Percentiles rank a stretch among this genome's conserved stretches.
Conservation (phyloP, 2,888 invertebrate species). For the Hypena proboscidalis region DNA sequence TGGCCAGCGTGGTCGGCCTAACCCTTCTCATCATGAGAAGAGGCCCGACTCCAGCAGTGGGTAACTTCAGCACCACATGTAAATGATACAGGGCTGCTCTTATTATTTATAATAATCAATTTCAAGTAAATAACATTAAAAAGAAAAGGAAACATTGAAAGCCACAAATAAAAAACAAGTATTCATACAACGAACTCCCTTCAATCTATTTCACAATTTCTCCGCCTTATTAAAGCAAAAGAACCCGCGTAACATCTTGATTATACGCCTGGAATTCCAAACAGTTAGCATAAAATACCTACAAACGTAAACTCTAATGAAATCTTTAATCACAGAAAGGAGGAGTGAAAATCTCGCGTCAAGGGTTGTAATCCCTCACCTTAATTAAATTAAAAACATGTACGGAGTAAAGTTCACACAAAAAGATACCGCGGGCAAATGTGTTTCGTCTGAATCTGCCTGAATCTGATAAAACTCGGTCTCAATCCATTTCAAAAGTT, state of each 20-base stretch:
- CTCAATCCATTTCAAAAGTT: slow-evolving; percentile 66
- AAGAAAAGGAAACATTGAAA: no score
- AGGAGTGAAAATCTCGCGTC: slow-evolving; percentile 12
- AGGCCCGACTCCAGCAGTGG: no score
- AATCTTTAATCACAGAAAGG: slow-evolving; percentile 24
- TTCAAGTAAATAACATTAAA: no score
- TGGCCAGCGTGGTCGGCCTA: no score
- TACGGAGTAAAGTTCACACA: slow-evolving; percentile 53
- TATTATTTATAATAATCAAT: no score
- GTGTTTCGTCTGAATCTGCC: slow-evolving; percentile 48
- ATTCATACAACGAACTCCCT: no score
- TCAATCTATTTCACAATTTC: no score
- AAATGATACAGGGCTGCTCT: no score
- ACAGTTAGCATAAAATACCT: slow-evolving; percentile 1
- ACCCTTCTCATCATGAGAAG: no score
- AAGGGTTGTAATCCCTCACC: slow-evolving; percentile 5
- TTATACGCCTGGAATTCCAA: slow-evolving; percentile 2
- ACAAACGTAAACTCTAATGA: slow-evolving; percentile 11
- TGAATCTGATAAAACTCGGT: slow-evolving; percentile 58
- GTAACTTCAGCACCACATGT: no score
- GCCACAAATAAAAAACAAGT: no score
- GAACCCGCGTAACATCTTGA: slow-evolving; percentile 6
- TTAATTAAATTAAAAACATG: slow-evolving; percentile 54
- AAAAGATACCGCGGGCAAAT: slow-evolving; percentile 51
- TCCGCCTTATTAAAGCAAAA: no score